Percentiles rank a stretch among this genome's conserved stretches.
Conservation (phyloP, 2,888 invertebrate genomes). For the Anoplius nigerrimus region DNA sequence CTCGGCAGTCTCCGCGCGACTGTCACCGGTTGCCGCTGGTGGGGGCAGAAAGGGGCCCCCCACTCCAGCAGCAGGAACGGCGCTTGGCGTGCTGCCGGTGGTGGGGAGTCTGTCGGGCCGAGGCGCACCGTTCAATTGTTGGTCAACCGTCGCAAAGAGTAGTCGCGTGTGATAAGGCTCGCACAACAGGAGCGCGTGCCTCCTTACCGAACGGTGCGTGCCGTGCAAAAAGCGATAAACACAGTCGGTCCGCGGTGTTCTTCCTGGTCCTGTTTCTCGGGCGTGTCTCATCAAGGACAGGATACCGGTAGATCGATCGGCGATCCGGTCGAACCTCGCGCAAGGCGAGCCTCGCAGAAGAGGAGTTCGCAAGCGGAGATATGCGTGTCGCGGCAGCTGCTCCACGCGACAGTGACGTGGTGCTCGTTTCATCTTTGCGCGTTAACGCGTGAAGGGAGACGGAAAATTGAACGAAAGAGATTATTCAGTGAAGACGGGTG, state of each 20-base stretch:
- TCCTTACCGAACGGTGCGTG: slow-evolving; percentile 34
- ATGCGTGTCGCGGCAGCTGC: slow-evolving; percentile 19
- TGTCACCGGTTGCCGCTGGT: slow-evolving; percentile 26
- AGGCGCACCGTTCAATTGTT: slow-evolving; percentile 64
- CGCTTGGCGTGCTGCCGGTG: slow-evolving; percentile 27
- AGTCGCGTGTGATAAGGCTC: slow-evolving; percentile 52
- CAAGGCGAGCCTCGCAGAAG: neutral
- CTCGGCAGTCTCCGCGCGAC: slow-evolving; percentile 32
- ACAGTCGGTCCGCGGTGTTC: slow-evolving; percentile 5
- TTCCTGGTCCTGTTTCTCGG: neutral
- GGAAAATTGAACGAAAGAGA: slow-evolving; percentile 17
- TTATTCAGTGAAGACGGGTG: neutral
- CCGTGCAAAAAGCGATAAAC: slow-evolving; percentile 11
- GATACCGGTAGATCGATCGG: slow-evolving; percentile 33
- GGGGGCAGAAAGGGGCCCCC: slow-evolving; percentile 2
- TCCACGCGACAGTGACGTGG: slow-evolving; percentile 57
- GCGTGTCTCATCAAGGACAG: neutral
- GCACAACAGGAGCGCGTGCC: slow-evolving; percentile 55
- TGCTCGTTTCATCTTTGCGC: slow-evolving; percentile 49
- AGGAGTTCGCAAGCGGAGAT: neutral
- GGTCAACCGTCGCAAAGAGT: slow-evolving; percentile 61
- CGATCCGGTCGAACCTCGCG: too few relatives aligned
- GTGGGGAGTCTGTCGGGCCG: slow-evolving; percentile 46
- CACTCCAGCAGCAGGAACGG: slow-evolving; percentile 5
- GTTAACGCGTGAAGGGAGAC: slow-evolving; percentile 20